phyloP scores from a whole-genome alignment of 2,888 invertebrate species.

The Drosophila differens region DNA sequence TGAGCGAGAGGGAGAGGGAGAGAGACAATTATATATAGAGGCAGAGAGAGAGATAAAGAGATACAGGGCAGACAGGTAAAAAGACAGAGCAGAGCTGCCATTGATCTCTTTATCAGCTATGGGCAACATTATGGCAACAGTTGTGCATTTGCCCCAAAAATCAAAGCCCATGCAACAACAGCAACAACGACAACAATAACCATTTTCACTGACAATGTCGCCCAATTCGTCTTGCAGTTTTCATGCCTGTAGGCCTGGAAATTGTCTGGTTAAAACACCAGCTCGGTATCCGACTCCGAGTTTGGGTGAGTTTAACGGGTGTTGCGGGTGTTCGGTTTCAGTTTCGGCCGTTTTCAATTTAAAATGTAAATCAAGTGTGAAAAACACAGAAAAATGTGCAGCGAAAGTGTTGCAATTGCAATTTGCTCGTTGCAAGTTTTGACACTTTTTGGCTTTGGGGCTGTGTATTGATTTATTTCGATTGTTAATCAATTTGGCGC shows the following conservation, averaged over 20 bases:
- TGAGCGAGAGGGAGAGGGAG: not conserved
- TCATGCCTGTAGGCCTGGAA: constrained; percentile 73
- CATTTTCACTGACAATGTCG: constrained; percentile 70
- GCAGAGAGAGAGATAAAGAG: not conserved
- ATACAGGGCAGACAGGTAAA: not conserved
- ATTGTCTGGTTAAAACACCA: constrained; percentile 50
- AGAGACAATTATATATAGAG: not conserved
- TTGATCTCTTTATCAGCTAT: constrained; percentile 76
- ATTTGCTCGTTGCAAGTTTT: constrained; percentile 75
- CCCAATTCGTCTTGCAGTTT: constrained; percentile 78
- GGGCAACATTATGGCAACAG: constrained; percentile 12
- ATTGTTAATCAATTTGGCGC: constrained; percentile 78
- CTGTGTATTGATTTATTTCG: constrained; percentile 78
- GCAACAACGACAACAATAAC: constrained; percentile 30
- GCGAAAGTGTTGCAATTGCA: constrained; percentile 80
- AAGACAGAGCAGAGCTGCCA: constrained; percentile 46
- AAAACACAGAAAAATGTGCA: constrained; percentile 72
- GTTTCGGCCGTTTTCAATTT: constrained; percentile 73
- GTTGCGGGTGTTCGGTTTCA: constrained; percentile 31
- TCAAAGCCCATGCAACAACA: constrained; percentile 37
- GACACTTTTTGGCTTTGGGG: constrained; percentile 75
- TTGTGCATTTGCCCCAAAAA: constrained; percentile 64
- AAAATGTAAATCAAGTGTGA: constrained; percentile 79
- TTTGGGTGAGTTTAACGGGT: not conserved
- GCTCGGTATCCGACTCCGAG: not conserved